Conservation (phyloP, 2,888 invertebrate genomes). For the Thecophora atra region DNA sequence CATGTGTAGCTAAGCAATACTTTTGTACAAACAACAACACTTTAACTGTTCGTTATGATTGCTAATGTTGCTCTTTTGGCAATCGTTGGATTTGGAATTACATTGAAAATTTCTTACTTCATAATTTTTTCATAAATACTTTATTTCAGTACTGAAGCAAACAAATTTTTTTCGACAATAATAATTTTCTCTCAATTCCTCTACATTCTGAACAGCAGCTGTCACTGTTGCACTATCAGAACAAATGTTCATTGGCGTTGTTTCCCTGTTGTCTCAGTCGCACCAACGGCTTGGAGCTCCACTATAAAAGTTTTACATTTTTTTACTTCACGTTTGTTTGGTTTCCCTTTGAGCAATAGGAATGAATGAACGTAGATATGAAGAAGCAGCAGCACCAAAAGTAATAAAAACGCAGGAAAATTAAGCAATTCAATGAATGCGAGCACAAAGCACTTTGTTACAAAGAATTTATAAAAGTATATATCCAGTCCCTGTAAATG, state of each 20-base stretch:
- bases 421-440: slow-evolving; percentile 28
- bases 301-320: background rate
- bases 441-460: slow-evolving; percentile 47
- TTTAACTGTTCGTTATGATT: background rate
- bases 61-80: background rate
- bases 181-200: background rate
- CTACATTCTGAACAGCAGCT: slow-evolving; percentile 12
- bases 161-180: background rate
- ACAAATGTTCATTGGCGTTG: background rate
- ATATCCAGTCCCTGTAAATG: background rate
- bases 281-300: slow-evolving; percentile 19
- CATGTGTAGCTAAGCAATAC: slow-evolving; percentile 5
- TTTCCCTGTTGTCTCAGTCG: slow-evolving; percentile 24
- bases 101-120: background rate
- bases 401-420: slow-evolving; percentile 23
- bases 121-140: background rate
- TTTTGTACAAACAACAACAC: background rate
- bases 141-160: background rate
- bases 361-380: slow-evolving; percentile 26
- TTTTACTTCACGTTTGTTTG: background rate
- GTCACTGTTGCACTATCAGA: slow-evolving; percentile 23
- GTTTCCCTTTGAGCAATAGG: slow-evolving; percentile 2
- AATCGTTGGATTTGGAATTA: slow-evolving; percentile 1
- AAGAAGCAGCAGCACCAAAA: slow-evolving; percentile 11
- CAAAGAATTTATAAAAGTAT: slow-evolving; percentile 37